Conservation (phyloP, 1,140 invertebrate genomes). For the Stenopsyche tienmushanensis region DNA sequence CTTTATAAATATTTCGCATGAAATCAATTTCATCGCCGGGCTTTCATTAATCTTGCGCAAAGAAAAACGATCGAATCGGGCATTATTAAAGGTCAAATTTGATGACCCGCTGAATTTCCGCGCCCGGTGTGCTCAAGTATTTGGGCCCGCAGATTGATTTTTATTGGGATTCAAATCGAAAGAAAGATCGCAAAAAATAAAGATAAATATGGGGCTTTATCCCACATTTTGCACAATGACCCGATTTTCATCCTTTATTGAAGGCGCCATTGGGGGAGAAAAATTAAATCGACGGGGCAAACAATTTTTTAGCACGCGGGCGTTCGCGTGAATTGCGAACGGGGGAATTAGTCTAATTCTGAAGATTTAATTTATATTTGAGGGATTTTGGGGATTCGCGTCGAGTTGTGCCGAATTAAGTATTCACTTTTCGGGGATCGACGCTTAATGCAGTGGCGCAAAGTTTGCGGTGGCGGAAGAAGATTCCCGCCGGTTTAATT, state of each 20-base stretch:
- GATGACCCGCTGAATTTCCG: no score
- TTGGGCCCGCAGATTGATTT: no score
- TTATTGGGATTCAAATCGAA: no score
- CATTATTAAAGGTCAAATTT: no score
- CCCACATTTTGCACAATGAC: background rate
- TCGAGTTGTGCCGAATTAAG: background rate
- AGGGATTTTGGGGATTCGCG: background rate
- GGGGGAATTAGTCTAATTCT: constrained; percentile 1
- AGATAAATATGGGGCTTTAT: no score
- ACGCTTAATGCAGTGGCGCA: background rate
- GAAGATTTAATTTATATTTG: constrained; percentile 7
- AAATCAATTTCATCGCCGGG: no score
- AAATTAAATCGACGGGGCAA: background rate
- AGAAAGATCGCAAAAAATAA: no score
- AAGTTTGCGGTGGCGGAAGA: background rate
- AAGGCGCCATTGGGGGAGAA: background rate
- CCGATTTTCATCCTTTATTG: background rate
- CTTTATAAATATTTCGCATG: no score
- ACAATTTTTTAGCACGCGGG: background rate
- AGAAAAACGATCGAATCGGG: no score
- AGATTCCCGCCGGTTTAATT: background rate
- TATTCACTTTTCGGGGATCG: constrained; percentile 1
- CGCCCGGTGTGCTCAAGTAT: no score
- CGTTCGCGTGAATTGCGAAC: background rate
- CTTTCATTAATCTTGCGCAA: no score